Evolutionary conservation across 2,888 invertebrate species (phyloP).

Genomic region (Rotaria sp.): DNA sequence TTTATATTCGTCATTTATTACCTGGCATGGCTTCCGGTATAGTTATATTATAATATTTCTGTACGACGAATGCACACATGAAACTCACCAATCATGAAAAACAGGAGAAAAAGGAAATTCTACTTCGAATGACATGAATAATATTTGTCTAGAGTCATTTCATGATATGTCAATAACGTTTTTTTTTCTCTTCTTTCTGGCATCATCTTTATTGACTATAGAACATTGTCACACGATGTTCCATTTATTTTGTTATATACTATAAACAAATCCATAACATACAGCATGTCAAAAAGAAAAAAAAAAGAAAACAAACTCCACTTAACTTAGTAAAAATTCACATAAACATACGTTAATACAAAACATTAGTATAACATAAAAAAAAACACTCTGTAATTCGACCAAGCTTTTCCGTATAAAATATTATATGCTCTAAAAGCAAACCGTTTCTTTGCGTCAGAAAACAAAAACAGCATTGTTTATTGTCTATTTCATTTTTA

Average conservation of each 20-base stretch:
- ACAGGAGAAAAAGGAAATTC: not conserved
- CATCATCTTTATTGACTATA: not conserved
- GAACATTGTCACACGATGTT: not conserved
- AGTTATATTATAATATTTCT: not conserved
- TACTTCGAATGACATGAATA: not conserved
- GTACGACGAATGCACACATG: not conserved
- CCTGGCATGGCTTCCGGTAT: not conserved
- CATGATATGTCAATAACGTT: not conserved
- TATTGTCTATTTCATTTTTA: not conserved
- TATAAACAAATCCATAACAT: not conserved
- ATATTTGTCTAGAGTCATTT: not conserved
- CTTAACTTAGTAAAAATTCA: not conserved
- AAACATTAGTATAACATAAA: not conserved
- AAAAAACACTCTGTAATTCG: not conserved
- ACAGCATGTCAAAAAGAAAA: not conserved
- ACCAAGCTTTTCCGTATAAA: no score
- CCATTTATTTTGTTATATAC: not conserved
- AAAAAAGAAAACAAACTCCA: not conserved
- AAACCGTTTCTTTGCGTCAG: no score
- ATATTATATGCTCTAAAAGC: no score
- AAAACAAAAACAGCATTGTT: not conserved
- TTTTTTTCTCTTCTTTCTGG: not conserved
- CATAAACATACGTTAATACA: not conserved
- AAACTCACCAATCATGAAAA: not conserved
- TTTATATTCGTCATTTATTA: not conserved